Percentiles rank a stretch among this genome's conserved stretches.
Conservation (phyloP, 2,113 vertebrate genomes). For the Vombatus ursinus region DNA sequence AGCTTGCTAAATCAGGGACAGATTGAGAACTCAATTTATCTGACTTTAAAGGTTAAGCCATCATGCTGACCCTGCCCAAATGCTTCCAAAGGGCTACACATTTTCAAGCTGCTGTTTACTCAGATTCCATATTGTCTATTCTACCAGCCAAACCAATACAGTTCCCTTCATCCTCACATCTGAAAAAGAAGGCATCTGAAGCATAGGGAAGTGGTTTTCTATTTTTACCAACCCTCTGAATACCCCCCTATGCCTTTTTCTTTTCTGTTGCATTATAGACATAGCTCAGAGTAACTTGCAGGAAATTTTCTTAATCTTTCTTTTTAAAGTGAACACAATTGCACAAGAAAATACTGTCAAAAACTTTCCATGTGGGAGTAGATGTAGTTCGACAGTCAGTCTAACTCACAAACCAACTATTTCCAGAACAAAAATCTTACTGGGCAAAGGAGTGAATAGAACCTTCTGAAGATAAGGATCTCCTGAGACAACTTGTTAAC, state of each 20-base stretch:
- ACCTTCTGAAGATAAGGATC: constrained; percentile 15
- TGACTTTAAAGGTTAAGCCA: constrained; percentile 74
- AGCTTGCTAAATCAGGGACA: constrained; percentile 54
- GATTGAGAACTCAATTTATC: constrained; percentile 71
- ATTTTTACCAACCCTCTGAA: background rate
- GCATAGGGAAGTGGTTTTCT: background rate
- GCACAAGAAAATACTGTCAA: background rate
- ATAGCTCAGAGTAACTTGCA: background rate
- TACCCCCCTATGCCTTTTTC: background rate
- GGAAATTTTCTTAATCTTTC: background rate
- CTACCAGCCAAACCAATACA: background rate
- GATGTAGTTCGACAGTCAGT: background rate
- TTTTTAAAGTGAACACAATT: background rate
- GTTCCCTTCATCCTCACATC: background rate
- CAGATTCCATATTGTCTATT: background rate
- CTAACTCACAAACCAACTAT: constrained; percentile 47
- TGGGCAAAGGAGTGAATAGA: constrained; percentile 54
- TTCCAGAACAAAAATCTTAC: constrained; percentile 66
- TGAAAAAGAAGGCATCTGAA: background rate
- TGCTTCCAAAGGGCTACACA: constrained; percentile 12
- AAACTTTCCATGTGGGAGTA: background rate
- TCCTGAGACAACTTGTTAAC: background rate
- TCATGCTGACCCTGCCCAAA: constrained; percentile 66
- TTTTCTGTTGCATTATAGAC: background rate
- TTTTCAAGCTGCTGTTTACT: constrained; percentile 35